These are phyloP conservation scores for Triplophysa yarkandensis DNA, from an alignment of 2,797 vertebrate genomes.

Conservation along the genomic window DNA sequence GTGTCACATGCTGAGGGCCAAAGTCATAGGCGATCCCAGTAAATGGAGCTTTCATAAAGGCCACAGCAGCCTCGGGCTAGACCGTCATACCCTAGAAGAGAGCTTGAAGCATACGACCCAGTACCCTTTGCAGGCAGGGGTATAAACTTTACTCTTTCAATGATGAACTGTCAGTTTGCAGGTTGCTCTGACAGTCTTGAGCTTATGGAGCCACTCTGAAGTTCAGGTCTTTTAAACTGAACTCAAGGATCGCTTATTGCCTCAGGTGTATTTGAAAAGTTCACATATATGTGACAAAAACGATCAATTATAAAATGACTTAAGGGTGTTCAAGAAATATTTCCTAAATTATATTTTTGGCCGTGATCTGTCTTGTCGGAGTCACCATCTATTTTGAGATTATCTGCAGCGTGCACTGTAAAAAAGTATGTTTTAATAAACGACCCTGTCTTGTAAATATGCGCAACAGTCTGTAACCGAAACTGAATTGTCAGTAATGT, in stretches of 20 bases:
- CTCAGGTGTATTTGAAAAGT: slow-evolving; percentile 41
- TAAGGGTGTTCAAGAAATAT: not conserved
- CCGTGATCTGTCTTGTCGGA: too few relatives aligned
- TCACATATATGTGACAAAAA: slow-evolving; percentile 38
- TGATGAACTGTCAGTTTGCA: slow-evolving; percentile 53
- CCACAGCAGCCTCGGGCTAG: slow-evolving; percentile 66
- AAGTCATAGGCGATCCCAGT: slow-evolving; percentile 60
- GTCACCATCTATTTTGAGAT: too few relatives aligned
- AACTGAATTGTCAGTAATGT: too few relatives aligned
- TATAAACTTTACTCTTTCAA: not conserved
- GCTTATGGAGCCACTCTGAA: slow-evolving; percentile 41
- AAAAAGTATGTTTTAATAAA: too few relatives aligned
- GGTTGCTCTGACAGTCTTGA: slow-evolving; percentile 57
- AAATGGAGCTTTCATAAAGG: slow-evolving; percentile 61
- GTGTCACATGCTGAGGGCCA: slow-evolving; percentile 56
- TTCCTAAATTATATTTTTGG: not conserved
- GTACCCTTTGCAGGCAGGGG: slow-evolving; percentile 5
- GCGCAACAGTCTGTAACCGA: too few relatives aligned
- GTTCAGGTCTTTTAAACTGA: slow-evolving; percentile 46
- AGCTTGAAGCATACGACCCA: slow-evolving; percentile 55
- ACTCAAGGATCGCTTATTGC: slow-evolving; percentile 7
- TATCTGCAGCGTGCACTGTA: too few relatives aligned
- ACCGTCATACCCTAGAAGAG: slow-evolving; percentile 64
- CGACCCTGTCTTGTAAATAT: too few relatives aligned
- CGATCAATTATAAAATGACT: not conserved